A percentile compares a stretch with the other conserved stretches of the same genome.
phyloP scores from a whole-genome alignment of 1,140 invertebrate species.

The Maniola jurtina region DNA sequence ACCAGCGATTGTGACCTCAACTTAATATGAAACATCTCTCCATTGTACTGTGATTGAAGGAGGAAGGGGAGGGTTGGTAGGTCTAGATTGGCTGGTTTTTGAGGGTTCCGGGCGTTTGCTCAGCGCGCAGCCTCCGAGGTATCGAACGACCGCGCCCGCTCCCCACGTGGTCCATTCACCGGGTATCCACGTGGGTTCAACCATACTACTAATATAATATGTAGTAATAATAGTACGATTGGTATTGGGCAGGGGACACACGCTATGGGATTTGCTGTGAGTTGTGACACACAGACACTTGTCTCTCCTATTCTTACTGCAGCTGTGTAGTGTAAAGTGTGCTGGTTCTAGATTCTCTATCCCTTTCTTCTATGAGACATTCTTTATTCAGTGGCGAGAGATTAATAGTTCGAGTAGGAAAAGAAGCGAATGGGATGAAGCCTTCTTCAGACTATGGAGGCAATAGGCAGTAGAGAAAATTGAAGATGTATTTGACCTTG shows the following conservation, averaged over 20 bases:
- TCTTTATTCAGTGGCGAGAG: too few relatives aligned
- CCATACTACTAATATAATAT: conserved; percentile 20
- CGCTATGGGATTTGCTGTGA: too few relatives aligned
- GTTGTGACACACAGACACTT: too few relatives aligned
- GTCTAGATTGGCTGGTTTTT: conserved; percentile 33
- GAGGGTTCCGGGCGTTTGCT: conserved; percentile 53
- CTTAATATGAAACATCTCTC: conserved; percentile 5
- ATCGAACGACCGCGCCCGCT: conserved; percentile 68
- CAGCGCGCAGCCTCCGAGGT: conserved; percentile 71
- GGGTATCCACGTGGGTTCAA: conserved; percentile 51
- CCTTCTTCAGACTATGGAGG: too few relatives aligned
- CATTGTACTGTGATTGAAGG: conserved; percentile 1
- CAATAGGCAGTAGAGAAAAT: too few relatives aligned
- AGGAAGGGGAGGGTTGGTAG: conserved; percentile 13
- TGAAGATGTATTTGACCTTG: too few relatives aligned
- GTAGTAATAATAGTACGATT: conserved; percentile 21
- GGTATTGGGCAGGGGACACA: neutral
- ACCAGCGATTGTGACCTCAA: conserved; percentile 17
- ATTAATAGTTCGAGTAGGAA: too few relatives aligned
- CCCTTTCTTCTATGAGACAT: too few relatives aligned
- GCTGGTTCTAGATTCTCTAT: too few relatives aligned
- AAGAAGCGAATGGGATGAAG: too few relatives aligned
- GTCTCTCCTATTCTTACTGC: too few relatives aligned
- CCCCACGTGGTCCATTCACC: conserved; percentile 72
- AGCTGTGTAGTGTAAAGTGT: too few relatives aligned